Evolutionary conservation across 1,140 invertebrate genomes (phyloP).

Genomic region (Bathynomus jamesi): DNA sequence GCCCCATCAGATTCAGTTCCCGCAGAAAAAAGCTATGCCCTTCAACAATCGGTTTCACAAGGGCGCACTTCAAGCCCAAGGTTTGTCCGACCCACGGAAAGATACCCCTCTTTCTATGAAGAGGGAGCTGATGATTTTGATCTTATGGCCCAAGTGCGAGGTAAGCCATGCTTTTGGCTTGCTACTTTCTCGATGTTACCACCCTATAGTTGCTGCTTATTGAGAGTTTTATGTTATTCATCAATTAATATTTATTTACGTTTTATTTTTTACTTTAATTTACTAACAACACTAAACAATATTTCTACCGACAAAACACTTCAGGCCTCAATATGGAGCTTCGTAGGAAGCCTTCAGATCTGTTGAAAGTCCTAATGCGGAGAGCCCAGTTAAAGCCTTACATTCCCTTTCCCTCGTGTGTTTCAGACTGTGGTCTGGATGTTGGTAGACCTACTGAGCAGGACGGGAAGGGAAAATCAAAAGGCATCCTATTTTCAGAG

Average conservation of each 20-base stretch:
- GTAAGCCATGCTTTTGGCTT: slow-evolving; percentile 37
- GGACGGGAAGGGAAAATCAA: slow-evolving; percentile 29
- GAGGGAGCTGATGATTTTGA: slow-evolving; percentile 32
- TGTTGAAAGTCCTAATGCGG: background rate
- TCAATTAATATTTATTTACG: background rate
- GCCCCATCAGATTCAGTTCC: background rate
- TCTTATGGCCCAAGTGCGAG: slow-evolving; percentile 38
- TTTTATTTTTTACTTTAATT: background rate
- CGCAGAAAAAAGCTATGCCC: too few species aligned
- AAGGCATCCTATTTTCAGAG: slow-evolving; percentile 33
- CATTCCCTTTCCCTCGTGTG: slow-evolving; percentile 23
- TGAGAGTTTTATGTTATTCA: background rate
- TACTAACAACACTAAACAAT: background rate
- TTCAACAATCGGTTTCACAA: background rate
- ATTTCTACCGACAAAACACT: background rate
- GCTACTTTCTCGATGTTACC: slow-evolving; percentile 25
- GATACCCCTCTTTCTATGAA: slow-evolving; percentile 20
- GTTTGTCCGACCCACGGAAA: slow-evolving; percentile 30
- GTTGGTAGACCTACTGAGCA: slow-evolving; percentile 29
- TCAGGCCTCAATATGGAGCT: background rate
- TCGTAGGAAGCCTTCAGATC: background rate
- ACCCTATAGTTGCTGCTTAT: background rate
- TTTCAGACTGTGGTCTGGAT: slow-evolving; percentile 37
- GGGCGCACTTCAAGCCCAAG: slow-evolving; percentile 26
- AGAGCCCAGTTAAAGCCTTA: background rate